phyloP scores from a whole-genome alignment of 53 echinoderm and acorn worm genomes.

The Echinarachnius parma region DNA sequence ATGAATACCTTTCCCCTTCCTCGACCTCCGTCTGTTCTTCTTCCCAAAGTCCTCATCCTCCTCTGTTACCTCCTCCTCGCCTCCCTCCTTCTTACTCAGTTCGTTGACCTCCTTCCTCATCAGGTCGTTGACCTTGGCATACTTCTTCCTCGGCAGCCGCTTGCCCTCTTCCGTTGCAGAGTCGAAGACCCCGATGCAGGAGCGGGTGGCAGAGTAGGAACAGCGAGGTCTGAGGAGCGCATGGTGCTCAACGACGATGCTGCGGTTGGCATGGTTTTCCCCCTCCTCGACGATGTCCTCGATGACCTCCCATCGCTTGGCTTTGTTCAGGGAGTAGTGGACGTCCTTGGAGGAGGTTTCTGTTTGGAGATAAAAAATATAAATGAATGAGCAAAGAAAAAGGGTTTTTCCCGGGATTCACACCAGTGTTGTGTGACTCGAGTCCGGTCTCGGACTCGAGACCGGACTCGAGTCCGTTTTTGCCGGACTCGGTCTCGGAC shows the following conservation, averaged over 20 bases:
- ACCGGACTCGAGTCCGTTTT: no score
- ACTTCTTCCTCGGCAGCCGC: slow-evolving; percentile 18
- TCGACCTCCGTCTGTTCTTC: slow-evolving; percentile 27
- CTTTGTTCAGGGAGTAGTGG: slow-evolving; percentile 30
- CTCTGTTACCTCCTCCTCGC: background rate
- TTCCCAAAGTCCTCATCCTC: slow-evolving; percentile 33
- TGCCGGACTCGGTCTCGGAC: no score
- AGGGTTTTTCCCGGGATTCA: no score
- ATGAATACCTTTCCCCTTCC: slow-evolving; percentile 10
- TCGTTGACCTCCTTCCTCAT: background rate
- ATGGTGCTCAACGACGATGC: slow-evolving; percentile 33
- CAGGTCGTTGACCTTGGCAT: slow-evolving; percentile 13
- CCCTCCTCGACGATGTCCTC: slow-evolving; percentile 21
- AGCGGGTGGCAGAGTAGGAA: background rate
- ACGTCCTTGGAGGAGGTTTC: background rate
- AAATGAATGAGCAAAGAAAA: background rate
- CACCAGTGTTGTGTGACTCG: no score
- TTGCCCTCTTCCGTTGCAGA: background rate
- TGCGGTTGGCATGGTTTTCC: slow-evolving; percentile 7
- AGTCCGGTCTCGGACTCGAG: no score
- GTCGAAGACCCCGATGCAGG: slow-evolving; percentile 27
- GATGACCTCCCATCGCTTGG: slow-evolving; percentile 46
- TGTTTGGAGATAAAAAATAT: background rate
- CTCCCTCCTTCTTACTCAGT: background rate
- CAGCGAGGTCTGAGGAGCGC: background rate